Percentiles rank a stretch among this genome's conserved stretches.
These are phyloP conservation scores for Indri indri DNA, from an alignment of 2,113 vertebrate genomes.

Conservation along the genomic window DNA sequence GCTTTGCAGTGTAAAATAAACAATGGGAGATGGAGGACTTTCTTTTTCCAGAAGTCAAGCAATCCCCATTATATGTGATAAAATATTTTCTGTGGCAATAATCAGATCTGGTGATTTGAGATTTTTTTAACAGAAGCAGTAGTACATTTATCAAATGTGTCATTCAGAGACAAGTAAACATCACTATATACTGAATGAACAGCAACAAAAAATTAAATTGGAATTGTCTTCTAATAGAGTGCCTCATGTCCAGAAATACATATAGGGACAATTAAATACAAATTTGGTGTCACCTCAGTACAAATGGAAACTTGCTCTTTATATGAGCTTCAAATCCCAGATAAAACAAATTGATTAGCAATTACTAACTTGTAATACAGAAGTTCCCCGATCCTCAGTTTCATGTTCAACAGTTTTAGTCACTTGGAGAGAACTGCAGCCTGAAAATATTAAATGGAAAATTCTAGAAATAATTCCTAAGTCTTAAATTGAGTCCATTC, in stretches of 20 bases:
- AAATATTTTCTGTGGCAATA: not conserved
- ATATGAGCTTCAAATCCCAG: not conserved
- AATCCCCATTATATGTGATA: not conserved
- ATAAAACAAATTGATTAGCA: not conserved
- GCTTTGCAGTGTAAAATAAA: not conserved
- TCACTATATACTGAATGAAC: not conserved
- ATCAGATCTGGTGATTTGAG: not conserved
- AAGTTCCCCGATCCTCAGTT: not conserved
- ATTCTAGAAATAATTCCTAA: not conserved
- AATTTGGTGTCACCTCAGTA: not conserved
- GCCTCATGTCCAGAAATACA: not conserved
- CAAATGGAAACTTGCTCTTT: not conserved
- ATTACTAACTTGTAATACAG: not conserved
- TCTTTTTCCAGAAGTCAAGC: not conserved
- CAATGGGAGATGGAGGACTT: not conserved
- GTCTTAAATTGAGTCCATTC: not conserved
- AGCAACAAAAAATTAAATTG: not conserved
- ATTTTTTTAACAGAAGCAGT: not conserved
- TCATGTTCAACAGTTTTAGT: not conserved
- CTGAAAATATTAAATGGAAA: not conserved
- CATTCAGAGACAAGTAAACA: not conserved
- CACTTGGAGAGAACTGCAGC: not conserved
- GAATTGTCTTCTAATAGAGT: not conserved
- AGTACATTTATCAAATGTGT: not conserved
- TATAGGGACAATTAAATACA: not conserved